Evolutionary conservation across 2,797 vertebrate species (phyloP), one percentile per base, ranked within the genome.

Genomic region (Periparus ater): DNA sequence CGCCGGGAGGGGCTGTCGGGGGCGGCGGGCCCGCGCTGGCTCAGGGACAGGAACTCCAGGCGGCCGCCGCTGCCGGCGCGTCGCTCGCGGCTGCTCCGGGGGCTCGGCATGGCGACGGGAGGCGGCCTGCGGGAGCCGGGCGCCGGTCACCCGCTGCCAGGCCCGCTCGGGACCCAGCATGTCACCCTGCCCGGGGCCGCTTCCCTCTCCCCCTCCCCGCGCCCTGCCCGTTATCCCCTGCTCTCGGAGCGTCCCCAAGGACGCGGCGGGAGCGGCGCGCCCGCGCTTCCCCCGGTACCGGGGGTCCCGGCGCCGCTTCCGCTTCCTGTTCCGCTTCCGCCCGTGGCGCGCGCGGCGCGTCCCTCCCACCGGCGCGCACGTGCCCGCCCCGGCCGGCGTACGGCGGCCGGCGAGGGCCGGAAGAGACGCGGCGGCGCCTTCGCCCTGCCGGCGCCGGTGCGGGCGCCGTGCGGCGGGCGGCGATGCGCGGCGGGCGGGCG

Each of bases 1-100:
- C 98, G 98, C 16, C 99, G 98, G 26, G 98, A 93, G 10, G 96
- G 79, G 76, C 97, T 97, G 65, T 96, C 96, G 27, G 97, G 92
- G 63, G 87, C 85, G 27, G 85, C 93, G 91, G 95, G 75, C 21
- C 97, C 96, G 30, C 98, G 98, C 96, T 94, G 98, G 91, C 80
- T 91, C 23, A 98, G 95, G 2, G 99, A 98, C 97, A 98, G 68
- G 93, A 96, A 92, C 51, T 95, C 95, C 89, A 60, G 66, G 45
- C 92, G 92, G 94, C 67, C 62, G 65, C 82, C 47, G 94, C 95
- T 97, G 97, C 72, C 98, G 98, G 23, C 98, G 98, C 70, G 98
- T 67, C 84, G 95, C n/a, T 97, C 97, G 7, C 84, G 77, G 83
- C 97, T 95, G 87, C 96, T 95, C 16, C 97, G 88, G 61, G 97